A percentile compares a stretch with the other conserved stretches of the same genome.
These are phyloP conservation scores for Apostichopus japonicus DNA, from an alignment of 35 echinoderm and acorn worm species.

Conservation along the genomic window DNA sequence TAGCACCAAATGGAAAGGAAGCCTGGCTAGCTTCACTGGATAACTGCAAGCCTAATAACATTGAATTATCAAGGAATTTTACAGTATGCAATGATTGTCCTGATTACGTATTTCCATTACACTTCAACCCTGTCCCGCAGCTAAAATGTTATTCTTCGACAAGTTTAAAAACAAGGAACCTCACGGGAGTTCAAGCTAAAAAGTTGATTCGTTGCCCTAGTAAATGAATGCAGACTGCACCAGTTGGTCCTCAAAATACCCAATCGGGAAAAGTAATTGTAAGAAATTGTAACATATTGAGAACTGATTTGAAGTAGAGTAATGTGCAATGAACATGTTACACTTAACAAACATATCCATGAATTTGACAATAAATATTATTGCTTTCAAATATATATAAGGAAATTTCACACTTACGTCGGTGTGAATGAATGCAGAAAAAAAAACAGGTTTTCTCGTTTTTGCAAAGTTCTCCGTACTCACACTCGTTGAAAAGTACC, in stretches of 20 bases:
- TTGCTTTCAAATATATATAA: too few species aligned
- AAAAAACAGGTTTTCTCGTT: too few species aligned
- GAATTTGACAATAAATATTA: too few species aligned
- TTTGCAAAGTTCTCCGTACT: too few species aligned
- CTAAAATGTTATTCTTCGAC: background rate
- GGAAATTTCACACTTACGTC: too few species aligned
- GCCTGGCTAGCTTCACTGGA: background rate
- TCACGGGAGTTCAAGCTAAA: background rate
- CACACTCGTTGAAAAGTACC: too few species aligned
- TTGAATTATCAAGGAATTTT: background rate
- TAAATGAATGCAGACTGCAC: slow-evolving; percentile 22
- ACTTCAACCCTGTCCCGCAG: background rate
- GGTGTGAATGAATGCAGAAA: too few species aligned
- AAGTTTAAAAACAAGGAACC: background rate
- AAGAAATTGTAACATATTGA: too few species aligned
- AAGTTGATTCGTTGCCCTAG: background rate
- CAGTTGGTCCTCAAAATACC: background rate
- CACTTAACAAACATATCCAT: too few species aligned
- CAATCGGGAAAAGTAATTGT: slow-evolving; percentile 8
- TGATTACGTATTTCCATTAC: background rate
- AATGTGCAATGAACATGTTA: too few species aligned
- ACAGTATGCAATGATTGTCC: slow-evolving; percentile 27
- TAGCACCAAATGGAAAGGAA: slow-evolving; percentile 18
- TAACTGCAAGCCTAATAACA: background rate
- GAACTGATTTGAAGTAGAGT: too few species aligned